A percentile compares a stretch with the other conserved stretches of the same genome.
These are phyloP conservation scores for Diabrotica balteata DNA, from an alignment of 2,888 invertebrate genomes.

Conservation along the genomic window DNA sequence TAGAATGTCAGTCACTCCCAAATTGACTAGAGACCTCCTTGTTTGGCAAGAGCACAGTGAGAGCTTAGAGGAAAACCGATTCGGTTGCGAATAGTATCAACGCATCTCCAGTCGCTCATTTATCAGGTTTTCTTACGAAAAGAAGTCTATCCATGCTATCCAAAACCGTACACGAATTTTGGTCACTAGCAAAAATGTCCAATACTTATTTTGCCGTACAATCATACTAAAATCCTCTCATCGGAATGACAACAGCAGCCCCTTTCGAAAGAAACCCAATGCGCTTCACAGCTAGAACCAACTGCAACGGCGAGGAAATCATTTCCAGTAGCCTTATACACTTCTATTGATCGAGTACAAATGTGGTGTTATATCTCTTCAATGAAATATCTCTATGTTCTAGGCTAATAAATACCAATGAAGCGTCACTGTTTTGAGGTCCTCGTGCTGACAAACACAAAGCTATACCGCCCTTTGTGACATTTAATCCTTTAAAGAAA, in stretches of 20 bases:
- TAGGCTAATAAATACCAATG: constrained; percentile 92
- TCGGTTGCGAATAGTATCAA: constrained; percentile 96
- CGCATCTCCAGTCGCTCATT: constrained; percentile 96
- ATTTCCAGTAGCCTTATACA: constrained; percentile 96
- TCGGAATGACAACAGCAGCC: constrained; percentile 96
- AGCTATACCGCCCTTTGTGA: constrained; percentile 98
- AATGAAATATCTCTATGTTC: constrained; percentile 98
- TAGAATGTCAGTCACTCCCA: no score
- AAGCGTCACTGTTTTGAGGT: constrained; percentile 97
- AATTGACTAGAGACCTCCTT: constrained; percentile 66
- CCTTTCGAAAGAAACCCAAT: constrained; percentile 94
- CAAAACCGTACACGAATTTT: constrained; percentile 86
- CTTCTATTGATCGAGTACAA: constrained; percentile 96
- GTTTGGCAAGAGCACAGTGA: no score
- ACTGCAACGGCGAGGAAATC: constrained; percentile 98
- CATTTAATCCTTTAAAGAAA: constrained; percentile 99
- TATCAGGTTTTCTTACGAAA: constrained; percentile 95
- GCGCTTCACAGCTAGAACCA: constrained; percentile 96
- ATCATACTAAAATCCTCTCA: constrained; percentile 98
- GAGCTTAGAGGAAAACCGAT: constrained; percentile 87
- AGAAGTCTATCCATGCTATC: constrained; percentile 94
- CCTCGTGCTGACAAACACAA: constrained; percentile 97
- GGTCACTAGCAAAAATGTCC: constrained; percentile 93
- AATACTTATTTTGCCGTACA: constrained; percentile 97
- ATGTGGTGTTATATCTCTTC: constrained; percentile 98